A percentile compares a stretch with the other conserved stretches of the same genome.
phyloP scores from a whole-genome alignment of 2,797 vertebrate genomes.

The Coregonus sp. region DNA sequence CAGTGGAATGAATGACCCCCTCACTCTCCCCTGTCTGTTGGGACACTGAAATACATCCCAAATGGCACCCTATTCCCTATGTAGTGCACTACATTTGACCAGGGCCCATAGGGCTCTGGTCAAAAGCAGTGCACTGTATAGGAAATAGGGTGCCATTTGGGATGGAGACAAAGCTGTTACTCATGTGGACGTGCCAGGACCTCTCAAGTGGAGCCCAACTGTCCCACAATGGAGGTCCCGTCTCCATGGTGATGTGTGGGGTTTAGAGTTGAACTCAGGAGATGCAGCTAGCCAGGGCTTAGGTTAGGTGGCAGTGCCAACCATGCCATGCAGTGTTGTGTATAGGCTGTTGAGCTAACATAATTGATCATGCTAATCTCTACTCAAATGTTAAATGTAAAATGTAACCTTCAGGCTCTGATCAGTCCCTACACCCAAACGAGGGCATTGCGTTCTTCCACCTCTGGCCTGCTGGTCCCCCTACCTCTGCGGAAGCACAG shows the following conservation, averaged over 20 bases:
- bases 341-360: constrained; percentile 13
- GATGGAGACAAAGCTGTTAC: not conserved
- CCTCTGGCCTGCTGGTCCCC: no score
- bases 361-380: constrained; percentile 37
- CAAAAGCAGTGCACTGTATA: not conserved
- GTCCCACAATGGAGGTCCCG: constrained; percentile 59
- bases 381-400: no score
- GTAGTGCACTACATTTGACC: not conserved
- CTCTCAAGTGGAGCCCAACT: constrained; percentile 67
- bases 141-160: not conserved
- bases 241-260: constrained; percentile 68
- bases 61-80: not conserved
- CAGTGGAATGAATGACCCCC: not conserved
- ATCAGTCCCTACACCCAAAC: no score
- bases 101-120: no score
- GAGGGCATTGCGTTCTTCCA: no score
- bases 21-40: not conserved
- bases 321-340: constrained; percentile 36
- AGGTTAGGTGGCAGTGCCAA: constrained; percentile 33
- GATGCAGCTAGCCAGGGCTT: constrained; percentile 36
- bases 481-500: no score
- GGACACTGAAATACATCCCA: not conserved
- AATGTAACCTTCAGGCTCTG: no score
- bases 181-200: constrained; percentile 60
- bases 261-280: constrained; percentile 55